Evolutionary conservation across 1,140 invertebrate genomes (phyloP), one percentile per base, ranked within the genome.

Genomic region (Drosophila malerkotliana): DNA sequence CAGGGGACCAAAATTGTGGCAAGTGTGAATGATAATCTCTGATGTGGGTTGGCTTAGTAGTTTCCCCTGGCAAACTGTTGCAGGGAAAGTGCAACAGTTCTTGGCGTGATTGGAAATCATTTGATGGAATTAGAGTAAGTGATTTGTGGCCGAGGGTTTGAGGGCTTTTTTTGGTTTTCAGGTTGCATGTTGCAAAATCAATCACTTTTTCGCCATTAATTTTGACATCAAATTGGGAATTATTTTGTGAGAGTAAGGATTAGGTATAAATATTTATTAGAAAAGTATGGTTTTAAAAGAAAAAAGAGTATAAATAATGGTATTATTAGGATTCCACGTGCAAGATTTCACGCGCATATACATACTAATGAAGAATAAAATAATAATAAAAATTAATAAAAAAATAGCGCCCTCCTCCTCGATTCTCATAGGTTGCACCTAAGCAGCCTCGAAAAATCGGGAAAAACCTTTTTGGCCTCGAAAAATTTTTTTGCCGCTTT

Each of bases 1-100:
- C 30, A 47, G 15, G 63, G 63, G 63, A 18, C 7, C 2, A 3
- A 39, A 48, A 37, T 73, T 62, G 34, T 53, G 18, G 58, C 24
- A 77, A 48, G 26, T 51, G 21, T 9, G 12, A 69, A 15, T 72
- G 48, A 61, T 49, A 49, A 21, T 8, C 1, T 18, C 18, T n/a
- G 4, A 28, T 54, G 41, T 4, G 12, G 12, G n/a, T 26, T 39
- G 18, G 14, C 60, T 24, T 10, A 45, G 24, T 9, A 1, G 21
- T 24, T 52, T 60, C 66, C 67, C 68, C 39, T 58, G 30, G 28
- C 24, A 54, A 82, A 52, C 67, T 85, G 82, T 85, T 85, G 82
- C 78, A 9, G 37, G 39, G 24, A 34, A 52, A 18, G 32, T 75
- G 74, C 82, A 85, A 85, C 82, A 85, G 62, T 72, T 85, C 48